A percentile compares a stretch with the other conserved stretches of the same genome.
phyloP scores from a whole-genome alignment of 1,140 invertebrate genomes.

The Tribolium castaneum region DNA sequence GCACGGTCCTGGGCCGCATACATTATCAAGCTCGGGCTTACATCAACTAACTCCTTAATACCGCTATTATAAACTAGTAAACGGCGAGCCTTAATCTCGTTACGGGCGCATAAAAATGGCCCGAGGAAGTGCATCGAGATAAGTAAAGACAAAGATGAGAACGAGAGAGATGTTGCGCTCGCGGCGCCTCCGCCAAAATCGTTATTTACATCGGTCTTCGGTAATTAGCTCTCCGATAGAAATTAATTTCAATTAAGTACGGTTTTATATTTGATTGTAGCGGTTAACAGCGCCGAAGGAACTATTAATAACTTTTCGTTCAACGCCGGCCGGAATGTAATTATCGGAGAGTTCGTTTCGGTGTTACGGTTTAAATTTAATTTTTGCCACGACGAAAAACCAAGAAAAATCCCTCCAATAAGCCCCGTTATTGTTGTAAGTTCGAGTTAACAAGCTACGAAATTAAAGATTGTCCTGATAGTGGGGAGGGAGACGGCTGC shows the following conservation, averaged over 20 bases:
- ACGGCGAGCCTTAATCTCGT: slow-evolving; percentile 48
- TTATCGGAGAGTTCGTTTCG: slow-evolving; percentile 38
- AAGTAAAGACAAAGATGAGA: slow-evolving; percentile 24
- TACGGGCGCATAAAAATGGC: slow-evolving; percentile 48
- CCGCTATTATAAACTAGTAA: slow-evolving; percentile 52
- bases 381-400: slow-evolving; percentile 24
- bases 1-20: slow-evolving; percentile 39
- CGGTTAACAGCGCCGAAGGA: slow-evolving; percentile 19
- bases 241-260: slow-evolving; percentile 43
- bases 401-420: slow-evolving; percentile 55
- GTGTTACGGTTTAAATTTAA: slow-evolving; percentile 46
- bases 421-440: slow-evolving; percentile 56
- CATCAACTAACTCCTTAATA: slow-evolving; percentile 49
- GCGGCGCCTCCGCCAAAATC: slow-evolving; percentile 34
- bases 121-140: slow-evolving; percentile 41
- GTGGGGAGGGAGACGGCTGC: slow-evolving; percentile 41
- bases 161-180: slow-evolving; percentile 2
- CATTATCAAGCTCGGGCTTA: slow-evolving; percentile 45
- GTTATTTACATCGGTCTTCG: slow-evolving; percentile 39
- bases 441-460: slow-evolving; percentile 58
- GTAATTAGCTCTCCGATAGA: slow-evolving; percentile 33
- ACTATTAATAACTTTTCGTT: slow-evolving; percentile 37
- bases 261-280: slow-evolving; percentile 34
- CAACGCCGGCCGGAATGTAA: neutral
- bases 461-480: slow-evolving; percentile 58